Base-by-base conservation (phyloP, 1,140 invertebrate genomes). In the Saccostrea cuccullata region DNA sequence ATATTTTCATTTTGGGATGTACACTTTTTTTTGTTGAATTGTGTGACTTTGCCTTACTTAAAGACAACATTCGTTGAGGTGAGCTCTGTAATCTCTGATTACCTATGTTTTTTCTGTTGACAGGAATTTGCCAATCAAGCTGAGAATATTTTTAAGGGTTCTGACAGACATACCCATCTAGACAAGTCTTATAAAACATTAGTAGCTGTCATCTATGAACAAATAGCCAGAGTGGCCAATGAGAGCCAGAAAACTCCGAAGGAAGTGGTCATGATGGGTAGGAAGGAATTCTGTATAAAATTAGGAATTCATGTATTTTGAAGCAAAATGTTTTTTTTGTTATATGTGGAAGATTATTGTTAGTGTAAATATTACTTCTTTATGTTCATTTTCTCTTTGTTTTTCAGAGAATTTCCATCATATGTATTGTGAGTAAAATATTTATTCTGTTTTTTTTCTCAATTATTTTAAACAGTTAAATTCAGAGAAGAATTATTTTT, bases 181-280 rank as follows among this genome's bases (percentile, higher is more conserved):
- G 98, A 99, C 93, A 98, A 99, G 93, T 99, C 98, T 96, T 99
- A 99, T 95, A 96, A 96, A 12, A 96, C 97, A 94, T 95, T 99
- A 85, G 96, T 98, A 2, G 96, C 96, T 88, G 97, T 97, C n/a
- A 97, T 99, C 95, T 97, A 98, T 95, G 97, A 98, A 91, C 97
- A 97, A 86, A 98, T 99, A 88, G 95, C 96, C 13, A 95, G 97
- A 23, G 97, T 98, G 90, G 97, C 98, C 55, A 96, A 96, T 86
- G 98, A 98, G 92, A 98, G 99, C 94, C 96, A 97, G 87, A 99
- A 98, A 96, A 99, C 98, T n/a, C n/a, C n/a, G n/a, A n/a, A n/a
- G n/a, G n/a, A n/a, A n/a, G n/a, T n/a, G n/a, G n/a, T n/a, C n/a
- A n/a, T n/a, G n/a, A n/a, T n/a, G n/a, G n/a, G n/a, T n/a, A n/a